These are phyloP conservation scores for Operophtera brumata DNA, from an alignment of 2,888 invertebrate species.

Conservation along the genomic window DNA sequence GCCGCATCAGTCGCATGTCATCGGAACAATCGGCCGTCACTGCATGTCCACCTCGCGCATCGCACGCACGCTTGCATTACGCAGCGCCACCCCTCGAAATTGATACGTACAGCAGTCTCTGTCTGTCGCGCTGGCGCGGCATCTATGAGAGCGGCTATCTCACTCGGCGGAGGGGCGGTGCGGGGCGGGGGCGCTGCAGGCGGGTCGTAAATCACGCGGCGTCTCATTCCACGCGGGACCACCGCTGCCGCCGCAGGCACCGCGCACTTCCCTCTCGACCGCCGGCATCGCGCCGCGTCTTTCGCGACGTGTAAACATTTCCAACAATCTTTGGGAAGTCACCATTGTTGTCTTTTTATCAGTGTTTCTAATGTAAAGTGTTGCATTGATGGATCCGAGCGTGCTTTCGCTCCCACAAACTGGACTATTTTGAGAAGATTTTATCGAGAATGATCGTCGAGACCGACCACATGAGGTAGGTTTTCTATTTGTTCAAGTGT, in stretches of 20 bases:
- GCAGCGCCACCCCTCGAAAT: slow-evolving; percentile 78
- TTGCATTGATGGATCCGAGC: slow-evolving; percentile 69
- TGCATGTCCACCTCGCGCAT: slow-evolving; percentile 80
- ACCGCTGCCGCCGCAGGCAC: slow-evolving; percentile 77
- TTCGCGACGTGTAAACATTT: slow-evolving; percentile 77
- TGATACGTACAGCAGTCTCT: slow-evolving; percentile 61
- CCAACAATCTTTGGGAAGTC: slow-evolving; percentile 64
- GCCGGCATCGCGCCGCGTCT: slow-evolving; percentile 75
- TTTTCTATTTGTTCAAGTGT: slow-evolving; percentile 63
- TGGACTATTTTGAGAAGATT: slow-evolving; percentile 70
- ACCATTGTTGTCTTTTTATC: slow-evolving; percentile 54
- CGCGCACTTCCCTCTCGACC: slow-evolving; percentile 75
- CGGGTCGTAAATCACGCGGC: slow-evolving; percentile 81
- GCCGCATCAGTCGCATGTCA: slow-evolving; percentile 73
- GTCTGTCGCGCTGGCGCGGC: slow-evolving; percentile 41
- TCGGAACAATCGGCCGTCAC: slow-evolving; percentile 75
- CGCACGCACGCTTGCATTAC: slow-evolving; percentile 81
- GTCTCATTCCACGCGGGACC: slow-evolving; percentile 81
- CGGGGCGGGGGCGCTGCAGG: slow-evolving; percentile 79
- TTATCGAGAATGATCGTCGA: slow-evolving; percentile 78
- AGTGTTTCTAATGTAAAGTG: slow-evolving; percentile 63
- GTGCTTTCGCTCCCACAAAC: slow-evolving; percentile 54
- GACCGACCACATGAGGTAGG: slow-evolving; percentile 78
- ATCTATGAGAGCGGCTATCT: slow-evolving; percentile 46
- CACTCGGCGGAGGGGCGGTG: slow-evolving; percentile 62